Conservation (phyloP, 2,797 vertebrate species). For the Pagetopsis macropterus region DNA sequence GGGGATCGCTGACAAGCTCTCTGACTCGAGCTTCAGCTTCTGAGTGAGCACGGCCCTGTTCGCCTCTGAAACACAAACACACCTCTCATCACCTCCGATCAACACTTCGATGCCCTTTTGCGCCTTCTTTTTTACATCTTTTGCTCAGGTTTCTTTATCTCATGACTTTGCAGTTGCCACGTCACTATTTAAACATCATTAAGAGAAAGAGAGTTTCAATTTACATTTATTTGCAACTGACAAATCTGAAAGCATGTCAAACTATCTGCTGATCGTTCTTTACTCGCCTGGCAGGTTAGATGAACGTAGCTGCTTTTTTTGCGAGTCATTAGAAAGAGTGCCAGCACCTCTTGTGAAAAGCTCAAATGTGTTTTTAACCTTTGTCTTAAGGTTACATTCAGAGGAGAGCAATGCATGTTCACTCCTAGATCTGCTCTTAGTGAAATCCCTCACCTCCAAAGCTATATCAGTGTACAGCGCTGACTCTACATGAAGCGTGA, state of each 20-base stretch:
- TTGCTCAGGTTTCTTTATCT: conserved; percentile 65
- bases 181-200: conserved; percentile 7
- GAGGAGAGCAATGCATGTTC: conserved; percentile 66
- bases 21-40: conserved; percentile 88
- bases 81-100: conserved; percentile 49
- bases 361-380: conserved; percentile 76
- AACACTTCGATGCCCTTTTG: conserved; percentile 17
- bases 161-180: conserved; percentile 18
- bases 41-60: conserved; percentile 86
- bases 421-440: conserved; percentile 76
- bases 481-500: conserved; percentile 79
- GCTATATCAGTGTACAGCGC: conserved; percentile 68
- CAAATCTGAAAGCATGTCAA: conserved; percentile 30
- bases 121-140: conserved; percentile 66
- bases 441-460: conserved; percentile 79
- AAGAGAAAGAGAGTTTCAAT: not conserved
- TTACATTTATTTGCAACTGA: conserved; percentile 16
- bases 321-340: conserved; percentile 47
- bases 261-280: conserved; percentile 31
- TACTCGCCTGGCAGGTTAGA: conserved; percentile 34
- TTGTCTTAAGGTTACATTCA: conserved; percentile 74
- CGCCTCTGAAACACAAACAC: conserved; percentile 76
- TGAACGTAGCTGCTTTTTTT: conserved; percentile 30
- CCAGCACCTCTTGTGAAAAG: conserved; percentile 57
- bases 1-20: conserved; percentile 82